Percentiles rank a stretch among this genome's conserved stretches.
Conservation (phyloP, 2,888 invertebrate genomes). For the Chloromyia formosa region DNA sequence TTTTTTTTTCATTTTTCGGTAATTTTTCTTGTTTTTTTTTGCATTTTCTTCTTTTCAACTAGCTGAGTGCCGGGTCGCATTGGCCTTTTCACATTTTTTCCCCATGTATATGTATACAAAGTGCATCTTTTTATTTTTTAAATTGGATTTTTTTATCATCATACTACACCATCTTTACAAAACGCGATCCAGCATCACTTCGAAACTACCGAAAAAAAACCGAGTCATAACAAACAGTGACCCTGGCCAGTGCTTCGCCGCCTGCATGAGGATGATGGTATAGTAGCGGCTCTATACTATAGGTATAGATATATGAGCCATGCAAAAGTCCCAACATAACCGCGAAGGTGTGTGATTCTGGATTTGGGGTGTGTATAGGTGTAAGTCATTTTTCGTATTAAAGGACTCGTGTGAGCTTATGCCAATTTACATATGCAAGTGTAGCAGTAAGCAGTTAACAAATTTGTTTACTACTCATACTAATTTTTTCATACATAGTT, state of each 20-base stretch:
- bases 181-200: not conserved
- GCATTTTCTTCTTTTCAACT: not conserved
- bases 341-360: conserved; percentile 2
- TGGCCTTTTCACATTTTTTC: conserved; percentile 18
- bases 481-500: not conserved
- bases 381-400: conserved; percentile 13
- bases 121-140: conserved; percentile 36
- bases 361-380: not conserved
- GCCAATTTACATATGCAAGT: not conserved
- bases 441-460: conserved; percentile 8
- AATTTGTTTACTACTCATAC: conserved; percentile 15
- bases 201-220: conserved; percentile 26
- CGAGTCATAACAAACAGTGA: no score
- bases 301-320: no score
- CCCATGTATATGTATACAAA: not conserved
- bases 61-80: conserved; percentile 19
- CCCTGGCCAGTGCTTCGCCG: not conserved
- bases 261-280: not conserved
- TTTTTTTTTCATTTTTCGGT: conserved; percentile 36
- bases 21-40: conserved; percentile 5
- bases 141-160: conserved; percentile 30
- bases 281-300: no score
- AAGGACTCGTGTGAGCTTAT: not conserved
- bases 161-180: conserved; percentile 35
- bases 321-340: not conserved